Evolutionary conservation across 2,888 invertebrate species (phyloP), one percentile per base, ranked within the genome.

Genomic region (Dicyrtoma fusca): DNA sequence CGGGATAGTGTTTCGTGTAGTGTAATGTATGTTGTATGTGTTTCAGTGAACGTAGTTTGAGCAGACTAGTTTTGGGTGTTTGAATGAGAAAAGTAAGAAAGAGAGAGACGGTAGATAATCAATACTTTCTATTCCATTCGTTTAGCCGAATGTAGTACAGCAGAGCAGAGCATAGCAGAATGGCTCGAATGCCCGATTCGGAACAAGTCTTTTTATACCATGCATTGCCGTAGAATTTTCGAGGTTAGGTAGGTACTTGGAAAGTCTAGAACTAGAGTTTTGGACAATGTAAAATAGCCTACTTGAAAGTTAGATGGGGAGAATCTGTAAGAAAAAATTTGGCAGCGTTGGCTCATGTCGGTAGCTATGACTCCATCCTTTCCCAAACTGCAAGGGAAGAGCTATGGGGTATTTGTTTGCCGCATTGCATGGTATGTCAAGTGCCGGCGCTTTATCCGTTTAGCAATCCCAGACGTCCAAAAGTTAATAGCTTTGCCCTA

Each of bases 91-190:
- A 34, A 34, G 34, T 34, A 34, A 34, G 61, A 61, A 19, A 42
- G 61, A 45, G 57, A 68, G 68, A 44, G 68, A 45, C 68, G 68
- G 47, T 26, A 59, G 57, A 68, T 66, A 68, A 68, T 68, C 68
- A 68, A 68, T 68, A 68, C 55, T 42, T 68, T 61, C 61, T 61
- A 61, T 42, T 61, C 61, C 42, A 61, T 61, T 61, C 61, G 61
- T 44, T 34, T 25, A 61, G 61, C 42, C 34, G 26, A 61, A 61
- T 61, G 61, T 49, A 19, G 49, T 49, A 49, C 61, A 61, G 42
- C 42, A 42, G 34, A 61, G 42, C 11, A 42, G n/a, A 21, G 53
- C 17, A 34, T 3, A n/a, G n/a, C n/a, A 34, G 34, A 34, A 8
- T 34, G 8, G 34, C 34, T 3, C 8, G 34, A 34, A 34, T 3